phyloP scores from a whole-genome alignment of 2,888 invertebrate species.

The Lysandra coridon region DNA sequence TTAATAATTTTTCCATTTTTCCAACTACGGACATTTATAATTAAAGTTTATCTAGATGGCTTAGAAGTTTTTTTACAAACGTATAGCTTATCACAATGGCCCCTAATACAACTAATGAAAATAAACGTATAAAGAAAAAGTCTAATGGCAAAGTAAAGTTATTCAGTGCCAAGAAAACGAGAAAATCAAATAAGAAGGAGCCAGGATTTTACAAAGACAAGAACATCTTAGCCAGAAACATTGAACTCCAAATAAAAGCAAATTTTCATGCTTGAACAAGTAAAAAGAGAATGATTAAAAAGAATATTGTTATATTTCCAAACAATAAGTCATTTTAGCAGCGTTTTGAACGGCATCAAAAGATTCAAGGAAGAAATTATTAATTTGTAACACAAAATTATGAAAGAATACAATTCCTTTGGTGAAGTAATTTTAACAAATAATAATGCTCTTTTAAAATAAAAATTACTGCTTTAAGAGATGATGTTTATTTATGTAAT shows the following conservation, averaged over 20 bases:
- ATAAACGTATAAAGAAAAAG: not conserved
- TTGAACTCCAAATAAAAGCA: not conserved
- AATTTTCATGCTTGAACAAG: not conserved
- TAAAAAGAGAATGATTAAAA: not conserved
- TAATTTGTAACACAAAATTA: not conserved
- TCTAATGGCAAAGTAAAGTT: not conserved
- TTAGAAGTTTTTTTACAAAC: not conserved
- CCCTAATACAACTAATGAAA: not conserved
- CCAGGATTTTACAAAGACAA: conserved; percentile 11
- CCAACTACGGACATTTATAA: not conserved
- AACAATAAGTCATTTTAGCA: not conserved
- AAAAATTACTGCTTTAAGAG: not conserved
- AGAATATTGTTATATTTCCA: not conserved
- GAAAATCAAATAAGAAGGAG: not conserved
- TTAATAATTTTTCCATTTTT: no score
- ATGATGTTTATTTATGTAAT: not conserved
- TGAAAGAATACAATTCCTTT: not conserved
- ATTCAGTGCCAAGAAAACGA: conserved; percentile 6
- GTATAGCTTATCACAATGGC: not conserved
- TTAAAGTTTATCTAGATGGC: conserved; percentile 6
- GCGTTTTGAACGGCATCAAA: not conserved
- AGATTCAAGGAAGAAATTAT: conserved; percentile 8
- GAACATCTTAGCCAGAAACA: conserved; percentile 17
- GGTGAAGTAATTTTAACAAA: not conserved
- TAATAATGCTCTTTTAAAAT: not conserved